Conservation (phyloP, 2,888 invertebrate genomes). For the Drosophila rellima region DNA sequence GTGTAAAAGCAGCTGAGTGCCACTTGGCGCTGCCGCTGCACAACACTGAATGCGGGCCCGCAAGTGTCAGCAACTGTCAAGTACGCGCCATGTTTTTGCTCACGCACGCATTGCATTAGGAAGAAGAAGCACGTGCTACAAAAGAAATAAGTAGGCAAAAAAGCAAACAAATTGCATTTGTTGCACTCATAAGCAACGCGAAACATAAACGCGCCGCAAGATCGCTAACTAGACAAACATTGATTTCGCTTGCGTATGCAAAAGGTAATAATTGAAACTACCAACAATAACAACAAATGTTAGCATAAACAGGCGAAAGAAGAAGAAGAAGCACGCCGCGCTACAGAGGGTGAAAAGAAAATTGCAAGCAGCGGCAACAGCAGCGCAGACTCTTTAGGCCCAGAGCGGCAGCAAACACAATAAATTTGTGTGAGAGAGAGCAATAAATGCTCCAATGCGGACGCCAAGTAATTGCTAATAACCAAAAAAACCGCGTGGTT, state of each 20-base stretch:
- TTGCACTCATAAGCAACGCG: conserved; percentile 13
- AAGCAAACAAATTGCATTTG: conserved; percentile 52
- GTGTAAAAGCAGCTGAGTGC: neutral
- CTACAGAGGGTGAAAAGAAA: conserved; percentile 45
- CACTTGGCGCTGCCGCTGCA: conserved; percentile 37
- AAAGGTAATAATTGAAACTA: conserved; percentile 31
- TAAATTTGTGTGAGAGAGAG: conserved; percentile 21
- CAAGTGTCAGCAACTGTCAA: conserved; percentile 60
- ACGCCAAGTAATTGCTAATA: conserved; percentile 43
- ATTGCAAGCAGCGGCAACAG: conserved; percentile 42
- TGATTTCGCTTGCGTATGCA: conserved; percentile 11
- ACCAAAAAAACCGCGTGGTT: conserved; percentile 58
- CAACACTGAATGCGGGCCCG: conserved; percentile 45
- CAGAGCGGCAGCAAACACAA: conserved; percentile 4
- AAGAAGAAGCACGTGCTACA: conserved; percentile 72
- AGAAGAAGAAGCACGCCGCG: conserved; percentile 58
- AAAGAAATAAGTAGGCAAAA: conserved; percentile 23
- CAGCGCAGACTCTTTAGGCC: conserved; percentile 54
- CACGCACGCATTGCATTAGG: conserved; percentile 62
- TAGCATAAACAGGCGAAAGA: conserved; percentile 14
- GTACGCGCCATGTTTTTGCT: conserved; percentile 64
- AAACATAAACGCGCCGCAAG: no score
- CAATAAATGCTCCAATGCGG: conserved; percentile 14
- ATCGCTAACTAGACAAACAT: no score
- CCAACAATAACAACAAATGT: conserved; percentile 34